Evolutionary conservation across 2,797 vertebrate genomes (phyloP).

Genomic region (Muraenolepis orangiensis): DNA sequence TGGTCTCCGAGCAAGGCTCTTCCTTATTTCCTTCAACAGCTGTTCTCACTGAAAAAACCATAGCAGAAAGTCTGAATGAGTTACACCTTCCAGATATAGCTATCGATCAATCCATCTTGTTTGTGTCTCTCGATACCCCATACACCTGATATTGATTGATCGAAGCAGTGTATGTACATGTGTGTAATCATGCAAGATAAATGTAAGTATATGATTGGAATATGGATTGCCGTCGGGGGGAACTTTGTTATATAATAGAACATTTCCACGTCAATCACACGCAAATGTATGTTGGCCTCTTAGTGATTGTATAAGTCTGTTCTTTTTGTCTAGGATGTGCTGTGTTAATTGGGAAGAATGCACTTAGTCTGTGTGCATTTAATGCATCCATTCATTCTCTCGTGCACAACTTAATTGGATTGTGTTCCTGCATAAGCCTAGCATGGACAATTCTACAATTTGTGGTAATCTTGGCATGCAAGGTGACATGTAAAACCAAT

Average conservation of each 20-base stretch:
- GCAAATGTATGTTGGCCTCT: slow-evolving; percentile 41
- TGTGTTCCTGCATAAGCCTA: neutral
- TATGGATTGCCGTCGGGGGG: neutral
- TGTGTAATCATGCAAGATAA: neutral
- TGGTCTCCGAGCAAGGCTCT: neutral
- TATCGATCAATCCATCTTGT: neutral
- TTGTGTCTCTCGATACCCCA: neutral
- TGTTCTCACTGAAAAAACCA: neutral
- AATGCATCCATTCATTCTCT: slow-evolving; percentile 12
- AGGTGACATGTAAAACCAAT: neutral
- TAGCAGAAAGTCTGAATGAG: neutral
- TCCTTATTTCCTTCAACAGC: neutral
- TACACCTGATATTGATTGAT: neutral
- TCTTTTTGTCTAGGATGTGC: slow-evolving; percentile 16
- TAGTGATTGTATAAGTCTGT: slow-evolving; percentile 39
- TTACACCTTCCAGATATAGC: neutral
- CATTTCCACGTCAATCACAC: slow-evolving; percentile 36
- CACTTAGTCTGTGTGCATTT: slow-evolving; percentile 12
- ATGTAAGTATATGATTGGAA: neutral
- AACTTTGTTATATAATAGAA: neutral
- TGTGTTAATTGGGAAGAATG: slow-evolving; percentile 18
- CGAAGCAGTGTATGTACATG: neutral
- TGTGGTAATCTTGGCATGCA: neutral
- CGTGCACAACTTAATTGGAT: neutral
- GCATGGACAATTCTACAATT: neutral